Evolutionary conservation across 2,113 vertebrate species (phyloP).

Genomic region (Tauraco erythrolophus): DNA sequence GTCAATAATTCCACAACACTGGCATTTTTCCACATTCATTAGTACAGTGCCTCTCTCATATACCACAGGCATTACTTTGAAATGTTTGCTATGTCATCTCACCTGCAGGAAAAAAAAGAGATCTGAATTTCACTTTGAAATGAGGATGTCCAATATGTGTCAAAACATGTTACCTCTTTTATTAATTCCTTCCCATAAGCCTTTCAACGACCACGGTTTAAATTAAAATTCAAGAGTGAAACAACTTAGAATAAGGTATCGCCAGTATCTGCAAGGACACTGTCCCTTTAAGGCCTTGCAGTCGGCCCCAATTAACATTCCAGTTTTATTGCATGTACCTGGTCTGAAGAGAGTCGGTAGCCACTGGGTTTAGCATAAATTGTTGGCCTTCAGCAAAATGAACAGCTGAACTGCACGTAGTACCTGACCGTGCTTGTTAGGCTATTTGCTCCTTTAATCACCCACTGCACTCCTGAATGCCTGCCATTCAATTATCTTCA

Average conservation of each 20-base stretch:
- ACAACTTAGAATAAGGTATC: not conserved
- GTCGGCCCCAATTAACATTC: slow-evolving; percentile 77
- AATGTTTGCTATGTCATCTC: not conserved
- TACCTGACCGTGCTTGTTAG: slow-evolving; percentile 77
- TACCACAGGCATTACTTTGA: not conserved
- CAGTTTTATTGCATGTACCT: slow-evolving; percentile 71
- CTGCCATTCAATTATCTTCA: slow-evolving; percentile 60
- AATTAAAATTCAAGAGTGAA: slow-evolving; percentile 29
- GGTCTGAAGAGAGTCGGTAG: slow-evolving; percentile 57
- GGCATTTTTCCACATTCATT: not conserved
- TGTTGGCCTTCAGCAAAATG: slow-evolving; percentile 80
- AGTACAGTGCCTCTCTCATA: not conserved
- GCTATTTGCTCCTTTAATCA: slow-evolving; percentile 67
- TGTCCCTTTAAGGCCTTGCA: slow-evolving; percentile 68
- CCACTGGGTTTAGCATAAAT: slow-evolving; percentile 74
- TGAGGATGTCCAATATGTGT: not conserved
- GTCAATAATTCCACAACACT: not conserved
- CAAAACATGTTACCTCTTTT: slow-evolving; percentile 14
- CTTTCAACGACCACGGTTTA: not conserved
- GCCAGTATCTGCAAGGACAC: slow-evolving; percentile 12
- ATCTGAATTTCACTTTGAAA: not conserved
- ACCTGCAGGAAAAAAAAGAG: not conserved
- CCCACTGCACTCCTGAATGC: not conserved
- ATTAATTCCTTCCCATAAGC: slow-evolving; percentile 11
- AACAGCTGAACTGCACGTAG: slow-evolving; percentile 66